Base-by-base conservation (phyloP, 2,113 vertebrate genomes). In the Cygnus atratus region DNA sequence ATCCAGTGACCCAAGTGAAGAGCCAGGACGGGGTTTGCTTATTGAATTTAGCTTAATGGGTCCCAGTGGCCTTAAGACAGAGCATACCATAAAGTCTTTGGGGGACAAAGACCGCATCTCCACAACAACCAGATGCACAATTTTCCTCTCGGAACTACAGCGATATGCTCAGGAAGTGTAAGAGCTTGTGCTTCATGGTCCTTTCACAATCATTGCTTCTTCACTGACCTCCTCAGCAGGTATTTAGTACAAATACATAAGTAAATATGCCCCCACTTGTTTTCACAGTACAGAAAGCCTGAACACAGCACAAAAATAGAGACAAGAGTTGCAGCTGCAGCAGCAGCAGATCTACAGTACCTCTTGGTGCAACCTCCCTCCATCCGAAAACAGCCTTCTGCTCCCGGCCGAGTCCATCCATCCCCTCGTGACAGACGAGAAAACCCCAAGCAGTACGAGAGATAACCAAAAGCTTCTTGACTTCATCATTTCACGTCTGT, bases 401-500 rank as follows among this genome's bases (percentile, higher is more conserved):
- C 93, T 97, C 89, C 83, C 46, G 37, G 98, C 98, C 52, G 46
- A 83, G 41, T 96, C 96, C 96, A 95, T 97, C 98, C 98, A 98
- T 93, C 98, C 99, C 89, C 98, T 97, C 3, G 92, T 93, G 58
- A 97, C 87, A 8, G 79, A 97, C 2, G 98, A 97, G 41, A 97
- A 98, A 75, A 98, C 94, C 80, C 98, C 98, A 21, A 99, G 97
- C 96, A 99, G 96, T 6, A 98, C 13, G 10, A 98, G 97, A 93
- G 82, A 92, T 29, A 97, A 96, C 98, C 98, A 99, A 93, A 99
- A 95, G 87, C 95, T 96, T 95, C 98, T 97, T 65, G 97, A 97
- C 89, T 97, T 98, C 99, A 99, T 99, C 96, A 68, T 97, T 97
- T 92, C 91, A 91, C 95, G 35, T 89, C 99, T 99, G 98, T 80